phyloP scores from a whole-genome alignment of 2,888 invertebrate species.

The Clistopyga incitator region DNA sequence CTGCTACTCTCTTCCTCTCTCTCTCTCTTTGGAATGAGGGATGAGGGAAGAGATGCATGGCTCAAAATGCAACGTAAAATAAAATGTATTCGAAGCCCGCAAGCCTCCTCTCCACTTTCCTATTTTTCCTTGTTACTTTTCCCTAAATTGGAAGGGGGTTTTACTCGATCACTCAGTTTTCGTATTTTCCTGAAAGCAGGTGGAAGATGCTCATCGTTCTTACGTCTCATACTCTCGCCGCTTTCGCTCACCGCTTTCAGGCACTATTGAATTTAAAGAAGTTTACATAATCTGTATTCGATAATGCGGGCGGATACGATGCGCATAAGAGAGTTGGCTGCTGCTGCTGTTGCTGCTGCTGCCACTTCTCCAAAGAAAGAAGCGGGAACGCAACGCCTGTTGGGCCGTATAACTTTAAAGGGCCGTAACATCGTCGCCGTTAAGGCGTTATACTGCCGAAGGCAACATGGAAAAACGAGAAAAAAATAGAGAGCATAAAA shows the following conservation, averaged over 20 bases:
- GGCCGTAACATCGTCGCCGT: conserved; percentile 46
- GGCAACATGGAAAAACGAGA: conserved; percentile 11
- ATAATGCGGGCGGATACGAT: conserved; percentile 75
- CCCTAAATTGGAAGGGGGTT: too few species aligned
- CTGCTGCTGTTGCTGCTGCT: conserved; percentile 61
- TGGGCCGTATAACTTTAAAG: conserved; percentile 56
- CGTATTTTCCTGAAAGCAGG: conserved; percentile 55
- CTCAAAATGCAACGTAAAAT: conserved; percentile 16
- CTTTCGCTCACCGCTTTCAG: conserved; percentile 45
- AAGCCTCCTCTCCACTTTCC: not conserved
- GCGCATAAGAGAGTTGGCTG: conserved; percentile 48
- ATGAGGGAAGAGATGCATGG: conserved; percentile 18
- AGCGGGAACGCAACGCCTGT: conserved; percentile 47
- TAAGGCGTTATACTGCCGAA: conserved; percentile 32
- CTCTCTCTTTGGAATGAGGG: not conserved
- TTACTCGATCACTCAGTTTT: conserved; percentile 36
- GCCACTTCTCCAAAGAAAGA: conserved; percentile 7
- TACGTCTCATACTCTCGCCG: conserved; percentile 37
- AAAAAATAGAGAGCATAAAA: conserved; percentile 14
- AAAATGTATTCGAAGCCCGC: conserved; percentile 28
- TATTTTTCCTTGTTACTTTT: conserved; percentile 2
- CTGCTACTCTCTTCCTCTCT: not conserved
- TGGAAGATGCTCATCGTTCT: conserved; percentile 49
- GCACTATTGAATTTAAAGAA: conserved; percentile 65
- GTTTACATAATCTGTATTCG: conserved; percentile 77